phyloP scores from a whole-genome alignment of 1,140 invertebrate species.

The Geopemphigus sp. region DNA sequence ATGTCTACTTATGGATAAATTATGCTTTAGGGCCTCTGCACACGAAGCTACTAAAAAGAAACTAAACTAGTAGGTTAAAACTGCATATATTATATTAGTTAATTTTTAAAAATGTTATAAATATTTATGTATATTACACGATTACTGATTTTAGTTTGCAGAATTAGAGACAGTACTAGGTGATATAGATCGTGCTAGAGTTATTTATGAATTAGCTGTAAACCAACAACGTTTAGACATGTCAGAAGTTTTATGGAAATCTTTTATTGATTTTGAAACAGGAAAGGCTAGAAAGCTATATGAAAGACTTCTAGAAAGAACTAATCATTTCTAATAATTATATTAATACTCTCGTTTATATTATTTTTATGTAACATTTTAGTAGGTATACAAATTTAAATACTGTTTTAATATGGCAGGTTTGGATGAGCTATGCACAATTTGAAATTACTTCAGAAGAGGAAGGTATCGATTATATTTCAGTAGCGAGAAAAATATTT shows the following conservation, averaged over 20 bases:
- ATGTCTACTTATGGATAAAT: conserved; percentile 99
- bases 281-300: conserved; percentile 87
- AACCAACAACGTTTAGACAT: conserved; percentile 92
- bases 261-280: conserved; percentile 98
- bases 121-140: background rate
- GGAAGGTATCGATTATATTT: conserved; percentile 56
- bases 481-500: conserved; percentile 78
- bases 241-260: conserved; percentile 98
- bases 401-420: conserved; percentile 57
- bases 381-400: background rate
- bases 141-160: conserved; percentile 69
- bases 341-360: background rate
- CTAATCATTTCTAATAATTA: conserved; percentile 76
- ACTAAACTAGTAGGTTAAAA: too few relatives aligned
- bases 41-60: too few relatives aligned
- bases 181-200: conserved; percentile 86
- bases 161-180: conserved; percentile 96
- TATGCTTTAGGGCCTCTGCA: too few relatives aligned
- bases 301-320: conserved; percentile 89
- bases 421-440: conserved; percentile 97
- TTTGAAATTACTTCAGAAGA: conserved; percentile 82
- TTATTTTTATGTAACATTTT: too few relatives aligned
- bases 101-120: background rate
- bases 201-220: conserved; percentile 93
- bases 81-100: too few relatives aligned